A percentile compares a stretch with the other conserved stretches of the same genome.
Conservation (phyloP, 1,140 invertebrate species). For the Penaeus japonicus region DNA sequence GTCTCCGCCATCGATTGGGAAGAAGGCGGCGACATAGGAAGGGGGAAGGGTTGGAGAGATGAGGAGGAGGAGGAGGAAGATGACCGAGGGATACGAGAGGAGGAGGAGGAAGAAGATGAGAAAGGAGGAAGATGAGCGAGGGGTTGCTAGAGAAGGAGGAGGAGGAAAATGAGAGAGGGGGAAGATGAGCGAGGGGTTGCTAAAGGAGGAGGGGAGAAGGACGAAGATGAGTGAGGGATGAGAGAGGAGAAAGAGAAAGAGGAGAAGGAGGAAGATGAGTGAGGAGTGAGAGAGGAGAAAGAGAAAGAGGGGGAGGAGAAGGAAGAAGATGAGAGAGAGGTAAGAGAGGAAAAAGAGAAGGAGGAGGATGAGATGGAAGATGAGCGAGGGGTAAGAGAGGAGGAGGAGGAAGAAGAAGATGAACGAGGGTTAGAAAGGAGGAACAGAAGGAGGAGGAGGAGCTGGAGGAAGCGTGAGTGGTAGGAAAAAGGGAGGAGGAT, state of each 20-base stretch:
- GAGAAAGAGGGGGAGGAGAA: constrained; percentile 6
- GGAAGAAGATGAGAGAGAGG: neutral
- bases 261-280: too few species aligned
- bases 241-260: too few species aligned
- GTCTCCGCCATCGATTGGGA: constrained; percentile 43
- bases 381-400: neutral
- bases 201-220: neutral
- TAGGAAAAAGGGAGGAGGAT: too few species aligned
- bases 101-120: too few species aligned
- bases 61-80: neutral
- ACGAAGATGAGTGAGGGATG: neutral
- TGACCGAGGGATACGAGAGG: neutral
- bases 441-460: neutral
- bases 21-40: neutral
- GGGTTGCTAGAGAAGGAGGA: neutral
- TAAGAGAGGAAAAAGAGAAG: too few species aligned
- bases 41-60: neutral
- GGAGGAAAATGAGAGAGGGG: neutral
- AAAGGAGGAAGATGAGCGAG: neutral
- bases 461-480: neutral
- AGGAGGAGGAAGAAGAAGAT: neutral
- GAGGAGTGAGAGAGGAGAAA: neutral
- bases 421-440: neutral
- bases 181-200: neutral
- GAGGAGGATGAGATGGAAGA: too few species aligned